Evolutionary conservation across 1,140 invertebrate genomes (phyloP), one percentile per base, ranked within the genome.

Genomic region (Wasmannia auropunctata): DNA sequence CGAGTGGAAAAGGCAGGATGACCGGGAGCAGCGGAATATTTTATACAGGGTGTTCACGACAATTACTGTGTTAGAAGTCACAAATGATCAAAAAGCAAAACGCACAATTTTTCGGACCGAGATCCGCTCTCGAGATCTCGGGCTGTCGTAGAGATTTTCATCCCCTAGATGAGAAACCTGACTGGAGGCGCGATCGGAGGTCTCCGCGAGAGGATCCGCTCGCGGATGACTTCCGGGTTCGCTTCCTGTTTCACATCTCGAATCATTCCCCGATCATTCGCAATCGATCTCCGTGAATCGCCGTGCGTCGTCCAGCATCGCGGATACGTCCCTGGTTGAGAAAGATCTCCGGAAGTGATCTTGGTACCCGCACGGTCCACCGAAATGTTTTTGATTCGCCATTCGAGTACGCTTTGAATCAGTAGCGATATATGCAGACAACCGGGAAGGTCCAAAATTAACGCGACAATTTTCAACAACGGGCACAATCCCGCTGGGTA

Each of bases 61-160:
- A 70, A 58, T 83, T 83, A 34, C 8, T 16, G 51, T 28, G 37
- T 58, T 72, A 58, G 28, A 46, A 51, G 16, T 69, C 37, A 46
- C 67, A 14, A 74, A 74, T 51, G 79, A 74, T 83, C 40, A 83
- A 74, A n/a, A 83, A 83, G 14, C 34, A 37, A 83, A 72, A 74
- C 67, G 67, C 67, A 72, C 67, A 72, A 83, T 60, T 40, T 80
- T 19, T 54, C 37, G 67, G 37, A 83, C 67, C 37, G 14, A 72
- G 22, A 19, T 40, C 31, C 37, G n/a, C n/a, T 11, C 8, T 70
- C 14, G 65, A 56, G 37, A 14, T 72, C 51, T 22, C 28, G 34
- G 67, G 74, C n/a, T 74, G 22, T 31, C 28, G 8, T 80, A 65
- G 46, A 54, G 22, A 69, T 40, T 37, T 80, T 69, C 19, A 28